These are phyloP conservation scores for Pachycephala philippinensis DNA, from an alignment of 2,113 vertebrate genomes.

Conservation along the genomic window DNA sequence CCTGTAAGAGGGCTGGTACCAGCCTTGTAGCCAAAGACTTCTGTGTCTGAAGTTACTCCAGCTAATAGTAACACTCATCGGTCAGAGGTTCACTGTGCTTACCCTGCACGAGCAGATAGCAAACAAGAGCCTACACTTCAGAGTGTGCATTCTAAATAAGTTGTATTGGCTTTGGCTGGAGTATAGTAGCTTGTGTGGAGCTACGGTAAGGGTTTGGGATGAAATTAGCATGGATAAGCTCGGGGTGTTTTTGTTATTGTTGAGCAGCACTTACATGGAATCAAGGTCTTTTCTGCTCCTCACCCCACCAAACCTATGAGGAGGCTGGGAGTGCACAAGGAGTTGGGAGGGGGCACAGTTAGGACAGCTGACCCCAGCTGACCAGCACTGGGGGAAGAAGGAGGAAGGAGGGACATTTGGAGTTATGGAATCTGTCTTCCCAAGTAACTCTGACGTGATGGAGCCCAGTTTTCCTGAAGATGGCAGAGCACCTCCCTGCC, in stretches of 20 bases:
- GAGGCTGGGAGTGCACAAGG: not conserved
- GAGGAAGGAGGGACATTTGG: not conserved
- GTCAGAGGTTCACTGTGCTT: not conserved
- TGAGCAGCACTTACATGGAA: not conserved
- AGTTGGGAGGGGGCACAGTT: not conserved
- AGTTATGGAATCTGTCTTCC: not conserved
- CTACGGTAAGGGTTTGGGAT: not conserved
- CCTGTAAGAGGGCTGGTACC: not conserved
- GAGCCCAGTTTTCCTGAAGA: not conserved
- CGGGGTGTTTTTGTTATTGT: not conserved
- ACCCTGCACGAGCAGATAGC: not conserved
- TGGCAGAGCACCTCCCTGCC: not conserved
- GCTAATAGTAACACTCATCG: not conserved
- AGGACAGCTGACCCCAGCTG: not conserved
- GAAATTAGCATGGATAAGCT: not conserved
- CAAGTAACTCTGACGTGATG: fast-evolving
- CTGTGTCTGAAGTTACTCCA: not conserved
- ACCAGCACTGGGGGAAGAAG: not conserved
- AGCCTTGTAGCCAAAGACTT: not conserved
- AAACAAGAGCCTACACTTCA: not conserved
- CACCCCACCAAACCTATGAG: too few species aligned
- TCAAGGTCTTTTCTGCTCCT: not conserved
- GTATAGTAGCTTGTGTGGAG: not conserved
- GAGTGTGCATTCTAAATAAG: not conserved
- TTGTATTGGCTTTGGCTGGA: not conserved